phyloP scores from a whole-genome alignment of 2,797 vertebrate species.

The Rhyacichthys aspro region DNA sequence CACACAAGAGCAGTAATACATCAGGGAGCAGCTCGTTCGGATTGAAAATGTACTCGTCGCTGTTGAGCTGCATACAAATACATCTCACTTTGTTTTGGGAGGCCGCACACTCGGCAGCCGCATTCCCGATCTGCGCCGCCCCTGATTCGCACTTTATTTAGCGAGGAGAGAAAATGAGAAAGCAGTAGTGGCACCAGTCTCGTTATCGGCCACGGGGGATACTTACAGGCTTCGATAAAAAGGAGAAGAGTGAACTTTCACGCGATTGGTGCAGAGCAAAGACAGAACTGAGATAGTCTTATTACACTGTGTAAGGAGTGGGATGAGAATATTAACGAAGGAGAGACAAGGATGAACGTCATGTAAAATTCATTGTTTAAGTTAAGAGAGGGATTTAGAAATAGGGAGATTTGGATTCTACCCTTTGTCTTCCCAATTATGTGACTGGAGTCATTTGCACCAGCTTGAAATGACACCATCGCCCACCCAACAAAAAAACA shows the following conservation, averaged over 20 bases:
- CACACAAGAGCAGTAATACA: slow-evolving; percentile 39
- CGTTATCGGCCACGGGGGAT: slow-evolving; percentile 51
- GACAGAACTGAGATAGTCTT: slow-evolving; percentile 45
- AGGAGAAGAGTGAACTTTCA: slow-evolving; percentile 46
- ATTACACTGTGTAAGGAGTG: slow-evolving; percentile 43
- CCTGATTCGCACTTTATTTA: slow-evolving; percentile 50
- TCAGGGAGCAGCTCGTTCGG: slow-evolving; percentile 51
- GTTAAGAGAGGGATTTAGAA: slow-evolving; percentile 44
- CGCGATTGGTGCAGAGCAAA: slow-evolving; percentile 45
- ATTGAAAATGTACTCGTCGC: slow-evolving; percentile 49
- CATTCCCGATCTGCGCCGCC: slow-evolving; percentile 30
- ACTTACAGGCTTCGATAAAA: slow-evolving; percentile 51
- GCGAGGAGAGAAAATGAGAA: slow-evolving; percentile 20
- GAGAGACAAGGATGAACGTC: slow-evolving; percentile 41
- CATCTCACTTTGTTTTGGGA: slow-evolving; percentile 58
- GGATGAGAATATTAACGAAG: slow-evolving; percentile 65
- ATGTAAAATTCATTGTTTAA: slow-evolving; percentile 66
- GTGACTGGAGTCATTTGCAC: slow-evolving; percentile 32
- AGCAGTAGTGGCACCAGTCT: slow-evolving; percentile 25
- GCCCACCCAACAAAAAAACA: slow-evolving; percentile 16
- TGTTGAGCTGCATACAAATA: slow-evolving; percentile 69
- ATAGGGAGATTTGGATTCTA: slow-evolving; percentile 45
- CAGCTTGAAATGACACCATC: slow-evolving; percentile 20
- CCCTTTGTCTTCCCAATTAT: slow-evolving; percentile 19
- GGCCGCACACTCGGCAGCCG: slow-evolving; percentile 20